Evolutionary conservation across 2,113 vertebrate genomes (phyloP).

Genomic region (Lipophrys pholis): DNA sequence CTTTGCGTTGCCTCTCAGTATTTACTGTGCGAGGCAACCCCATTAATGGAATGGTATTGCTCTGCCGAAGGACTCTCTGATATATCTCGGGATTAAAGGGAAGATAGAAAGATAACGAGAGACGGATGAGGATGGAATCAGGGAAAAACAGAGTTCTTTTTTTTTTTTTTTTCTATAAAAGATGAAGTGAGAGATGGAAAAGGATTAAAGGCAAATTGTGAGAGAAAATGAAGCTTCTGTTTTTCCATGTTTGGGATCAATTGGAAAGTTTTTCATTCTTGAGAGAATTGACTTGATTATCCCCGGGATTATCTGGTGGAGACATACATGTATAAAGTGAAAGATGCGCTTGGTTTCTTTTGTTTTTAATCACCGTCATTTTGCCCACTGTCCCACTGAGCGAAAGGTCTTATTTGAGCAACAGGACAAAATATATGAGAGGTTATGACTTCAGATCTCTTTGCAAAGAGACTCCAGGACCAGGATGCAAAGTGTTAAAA

Average conservation of each 20-base stretch:
- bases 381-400: too few relatives aligned
- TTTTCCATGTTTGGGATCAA: slow-evolving; percentile 7
- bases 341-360: too few relatives aligned
- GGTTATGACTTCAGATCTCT: too few relatives aligned
- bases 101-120: background rate
- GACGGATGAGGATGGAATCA: slow-evolving; percentile 1
- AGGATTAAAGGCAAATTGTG: slow-evolving; percentile 15
- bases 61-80: slow-evolving; percentile 27
- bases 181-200: slow-evolving; percentile 20
- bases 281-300: slow-evolving; percentile 13
- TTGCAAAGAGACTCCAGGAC: too few relatives aligned
- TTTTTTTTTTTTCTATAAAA: background rate
- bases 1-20: slow-evolving; percentile 16
- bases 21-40: slow-evolving; percentile 38
- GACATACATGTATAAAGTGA: too few relatives aligned
- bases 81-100: slow-evolving; percentile 39
- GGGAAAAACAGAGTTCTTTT: background rate
- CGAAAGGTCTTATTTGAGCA: too few relatives aligned
- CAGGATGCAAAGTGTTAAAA: too few relatives aligned
- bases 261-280: slow-evolving; percentile 19
- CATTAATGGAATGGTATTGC: slow-evolving; percentile 29
- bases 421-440: too few relatives aligned
- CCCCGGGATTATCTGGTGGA: too few relatives aligned
- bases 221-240: slow-evolving; percentile 19
- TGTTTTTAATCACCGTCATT: too few relatives aligned